A percentile compares a stretch with the other conserved stretches of the same genome.
These are phyloP conservation scores for Hypsopygia costalis DNA, from an alignment of 2,888 invertebrate genomes.

Conservation along the genomic window DNA sequence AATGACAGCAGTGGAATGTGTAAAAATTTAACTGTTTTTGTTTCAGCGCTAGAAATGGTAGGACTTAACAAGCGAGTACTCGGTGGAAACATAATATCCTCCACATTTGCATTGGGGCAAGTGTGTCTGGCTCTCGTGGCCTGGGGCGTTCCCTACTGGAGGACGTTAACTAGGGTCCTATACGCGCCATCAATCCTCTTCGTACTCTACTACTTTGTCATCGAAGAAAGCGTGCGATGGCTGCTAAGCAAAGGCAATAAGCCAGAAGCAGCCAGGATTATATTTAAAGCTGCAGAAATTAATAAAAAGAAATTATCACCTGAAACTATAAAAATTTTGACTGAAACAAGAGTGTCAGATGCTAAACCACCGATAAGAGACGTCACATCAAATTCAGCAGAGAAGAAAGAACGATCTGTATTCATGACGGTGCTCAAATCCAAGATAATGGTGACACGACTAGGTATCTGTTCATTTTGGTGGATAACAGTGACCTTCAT, in stretches of 20 bases:
- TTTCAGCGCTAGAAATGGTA: slow-evolving; percentile 84
- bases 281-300: slow-evolving; percentile 67
- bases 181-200: slow-evolving; percentile 84
- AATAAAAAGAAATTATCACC: slow-evolving; percentile 62
- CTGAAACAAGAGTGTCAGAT: slow-evolving; percentile 14
- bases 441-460: slow-evolving; percentile 71
- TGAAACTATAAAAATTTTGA: slow-evolving; percentile 40
- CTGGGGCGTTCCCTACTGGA: slow-evolving; percentile 84
- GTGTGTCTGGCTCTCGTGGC: slow-evolving; percentile 81
- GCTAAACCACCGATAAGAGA: slow-evolving; percentile 11
- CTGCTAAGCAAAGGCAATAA: slow-evolving; percentile 82
- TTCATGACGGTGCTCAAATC: slow-evolving; percentile 69
- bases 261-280: slow-evolving; percentile 70
- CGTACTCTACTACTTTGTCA: slow-evolving; percentile 80
- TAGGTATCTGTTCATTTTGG: slow-evolving; percentile 85
- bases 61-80: slow-evolving; percentile 83
- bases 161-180: slow-evolving; percentile 78
- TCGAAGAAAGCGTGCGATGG: slow-evolving; percentile 86
- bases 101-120: slow-evolving; percentile 84
- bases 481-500: slow-evolving; percentile 90
- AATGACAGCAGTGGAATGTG: too few relatives aligned
- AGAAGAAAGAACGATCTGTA: slow-evolving; percentile 27
- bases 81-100: slow-evolving; percentile 83
- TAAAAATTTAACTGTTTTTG: slow-evolving; percentile 3
- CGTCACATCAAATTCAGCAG: neutral